Evolutionary conservation across 2,888 invertebrate genomes (phyloP).

Genomic region (Chirona hameri): DNA sequence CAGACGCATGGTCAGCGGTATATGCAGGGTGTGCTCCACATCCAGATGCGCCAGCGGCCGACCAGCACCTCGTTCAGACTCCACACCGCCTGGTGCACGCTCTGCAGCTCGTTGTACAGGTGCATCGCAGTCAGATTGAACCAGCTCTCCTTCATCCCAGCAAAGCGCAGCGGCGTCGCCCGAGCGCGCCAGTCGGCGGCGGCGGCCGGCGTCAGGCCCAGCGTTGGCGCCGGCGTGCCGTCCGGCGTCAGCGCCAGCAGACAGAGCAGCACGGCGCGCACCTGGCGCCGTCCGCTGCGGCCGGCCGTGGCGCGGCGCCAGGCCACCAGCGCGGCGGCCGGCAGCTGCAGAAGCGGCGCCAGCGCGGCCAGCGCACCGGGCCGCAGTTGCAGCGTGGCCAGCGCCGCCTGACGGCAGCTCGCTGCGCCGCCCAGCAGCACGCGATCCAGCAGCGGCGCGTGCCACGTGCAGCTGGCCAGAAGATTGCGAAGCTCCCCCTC

Average conservation of each 20-base stretch:
- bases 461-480: neutral
- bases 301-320: neutral
- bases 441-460: neutral
- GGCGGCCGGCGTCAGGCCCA: neutral
- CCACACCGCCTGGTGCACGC: neutral
- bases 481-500: neutral
- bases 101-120: neutral
- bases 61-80: neutral
- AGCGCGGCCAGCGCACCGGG: neutral
- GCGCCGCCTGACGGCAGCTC: neutral
- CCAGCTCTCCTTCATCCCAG: too few relatives aligned
- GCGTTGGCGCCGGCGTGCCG: neutral
- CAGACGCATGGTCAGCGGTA: neutral
- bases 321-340: neutral
- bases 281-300: neutral
- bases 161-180: too few relatives aligned
- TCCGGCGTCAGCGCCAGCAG: neutral
- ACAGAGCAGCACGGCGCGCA: slow-evolving; percentile 4
- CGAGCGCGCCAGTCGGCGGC: neutral
- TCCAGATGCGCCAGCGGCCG: neutral
- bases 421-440: neutral
- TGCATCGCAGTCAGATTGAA: too few relatives aligned
- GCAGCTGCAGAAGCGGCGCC: neutral
- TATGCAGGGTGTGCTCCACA: neutral
- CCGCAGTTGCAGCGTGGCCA: neutral